phyloP scores from a whole-genome alignment of 2,888 invertebrate species.

The Lomographa bimaculata region DNA sequence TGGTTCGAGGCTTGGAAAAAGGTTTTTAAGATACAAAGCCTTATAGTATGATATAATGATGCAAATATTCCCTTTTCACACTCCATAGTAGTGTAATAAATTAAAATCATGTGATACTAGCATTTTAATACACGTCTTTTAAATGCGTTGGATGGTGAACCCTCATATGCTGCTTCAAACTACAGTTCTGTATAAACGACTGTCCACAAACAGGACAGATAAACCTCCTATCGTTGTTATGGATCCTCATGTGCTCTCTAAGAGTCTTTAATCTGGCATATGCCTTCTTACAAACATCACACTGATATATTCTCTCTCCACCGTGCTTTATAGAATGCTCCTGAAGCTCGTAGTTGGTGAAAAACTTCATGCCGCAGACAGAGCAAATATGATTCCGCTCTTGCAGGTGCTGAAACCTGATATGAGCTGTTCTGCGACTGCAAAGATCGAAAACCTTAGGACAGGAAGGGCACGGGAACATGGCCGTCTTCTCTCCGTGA shows the following conservation, averaged over 20 bases:
- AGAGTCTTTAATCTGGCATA: slow-evolving; percentile 74
- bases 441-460: slow-evolving; percentile 71
- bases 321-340: slow-evolving; percentile 82
- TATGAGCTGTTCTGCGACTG: slow-evolving; percentile 69
- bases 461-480: slow-evolving; percentile 71
- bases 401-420: slow-evolving; percentile 69
- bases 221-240: slow-evolving; percentile 70
- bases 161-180: slow-evolving; percentile 69
- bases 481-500: slow-evolving; percentile 68
- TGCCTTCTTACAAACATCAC: slow-evolving; percentile 78
- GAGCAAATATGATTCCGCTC: slow-evolving; percentile 77
- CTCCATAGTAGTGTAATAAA: too few species aligned
- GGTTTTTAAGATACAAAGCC: too few species aligned
- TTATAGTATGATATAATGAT: too few species aligned
- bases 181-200: slow-evolving; percentile 73
- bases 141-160: slow-evolving; percentile 63
- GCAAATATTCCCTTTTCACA: too few species aligned
- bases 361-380: slow-evolving; percentile 80
- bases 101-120: too few species aligned
- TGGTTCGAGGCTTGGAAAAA: too few species aligned
- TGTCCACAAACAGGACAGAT: slow-evolving; percentile 70
- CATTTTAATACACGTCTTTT: slow-evolving; percentile 35
- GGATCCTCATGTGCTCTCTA: slow-evolving; percentile 74
- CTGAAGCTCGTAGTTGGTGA: slow-evolving; percentile 79
- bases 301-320: slow-evolving; percentile 79